These are phyloP conservation scores for Protula sp. DNA, from an alignment of 2,888 invertebrate species.

Conservation along the genomic window DNA sequence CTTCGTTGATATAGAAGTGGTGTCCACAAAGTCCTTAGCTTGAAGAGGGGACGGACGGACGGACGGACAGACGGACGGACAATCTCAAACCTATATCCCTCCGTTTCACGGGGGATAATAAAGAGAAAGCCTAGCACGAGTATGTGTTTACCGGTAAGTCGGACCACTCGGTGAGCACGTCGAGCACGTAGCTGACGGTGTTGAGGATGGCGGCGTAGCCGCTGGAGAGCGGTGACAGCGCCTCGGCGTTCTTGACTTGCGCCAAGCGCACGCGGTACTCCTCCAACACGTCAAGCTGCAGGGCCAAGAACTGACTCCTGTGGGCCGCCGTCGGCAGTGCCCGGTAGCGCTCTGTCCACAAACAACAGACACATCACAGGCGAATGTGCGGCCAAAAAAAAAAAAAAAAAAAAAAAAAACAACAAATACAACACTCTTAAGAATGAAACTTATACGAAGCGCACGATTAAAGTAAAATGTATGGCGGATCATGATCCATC, in stretches of 20 bases:
- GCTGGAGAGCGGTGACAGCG: slow-evolving; percentile 58
- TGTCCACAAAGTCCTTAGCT: too few relatives aligned
- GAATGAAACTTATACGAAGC: background rate
- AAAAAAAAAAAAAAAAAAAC: background rate
- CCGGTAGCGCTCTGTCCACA: slow-evolving; percentile 67
- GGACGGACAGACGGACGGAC: too few relatives aligned
- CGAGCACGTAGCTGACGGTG: slow-evolving; percentile 67
- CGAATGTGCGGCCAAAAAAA: background rate
- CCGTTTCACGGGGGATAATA: too few relatives aligned
- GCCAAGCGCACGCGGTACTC: slow-evolving; percentile 82
- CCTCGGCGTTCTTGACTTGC: slow-evolving; percentile 62
- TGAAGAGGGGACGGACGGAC: too few relatives aligned
- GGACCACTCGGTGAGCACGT: slow-evolving; percentile 72
- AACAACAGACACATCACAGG: background rate
- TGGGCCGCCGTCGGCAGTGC: slow-evolving; percentile 68
- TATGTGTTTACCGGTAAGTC: slow-evolving; percentile 62
- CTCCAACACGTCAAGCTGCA: slow-evolving; percentile 84
- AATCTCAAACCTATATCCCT: too few relatives aligned
- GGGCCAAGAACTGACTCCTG: slow-evolving; percentile 70
- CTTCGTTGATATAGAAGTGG: too few relatives aligned
- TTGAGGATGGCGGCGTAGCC: slow-evolving; percentile 67
- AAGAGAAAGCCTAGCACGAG: too few relatives aligned
- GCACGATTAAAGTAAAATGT: background rate
- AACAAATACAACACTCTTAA: background rate
- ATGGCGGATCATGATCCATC: too few relatives aligned